Conservation (phyloP, 2,888 invertebrate genomes). For the Nysson spinosus region DNA sequence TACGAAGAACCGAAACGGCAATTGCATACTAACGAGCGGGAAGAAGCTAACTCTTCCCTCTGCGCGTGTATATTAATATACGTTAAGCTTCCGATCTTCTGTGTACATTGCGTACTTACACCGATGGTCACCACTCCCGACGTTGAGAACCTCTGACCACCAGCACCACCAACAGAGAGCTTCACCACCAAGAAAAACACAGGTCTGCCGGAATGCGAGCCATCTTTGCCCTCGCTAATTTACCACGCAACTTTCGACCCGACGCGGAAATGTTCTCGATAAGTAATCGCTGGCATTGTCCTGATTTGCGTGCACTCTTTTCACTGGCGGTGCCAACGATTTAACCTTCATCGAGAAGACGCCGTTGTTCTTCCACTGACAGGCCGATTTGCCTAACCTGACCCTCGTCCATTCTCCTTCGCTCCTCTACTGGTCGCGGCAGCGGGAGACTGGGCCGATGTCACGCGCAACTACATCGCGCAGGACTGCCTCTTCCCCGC, state of each 20-base stretch:
- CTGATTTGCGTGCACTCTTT: constrained; percentile 26
- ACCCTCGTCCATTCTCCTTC: no score
- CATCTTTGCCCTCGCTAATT: constrained; percentile 47
- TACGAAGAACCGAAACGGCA: constrained; percentile 58
- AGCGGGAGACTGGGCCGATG: no score
- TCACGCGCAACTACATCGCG: constrained; percentile 36
- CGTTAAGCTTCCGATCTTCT: constrained; percentile 25
- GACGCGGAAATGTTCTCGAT: constrained; percentile 27
- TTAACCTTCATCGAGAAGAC: constrained; percentile 62
- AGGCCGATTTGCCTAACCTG: constrained; percentile 69
- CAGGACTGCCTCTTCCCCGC: no score
- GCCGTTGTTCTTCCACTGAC: constrained; percentile 59
- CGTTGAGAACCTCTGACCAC: constrained; percentile 68
- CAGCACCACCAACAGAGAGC: constrained; percentile 29
- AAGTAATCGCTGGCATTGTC: constrained; percentile 25
- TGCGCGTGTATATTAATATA: constrained; percentile 48
- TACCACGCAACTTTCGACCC: constrained; percentile 26
- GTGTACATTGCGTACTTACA: constrained; percentile 49
- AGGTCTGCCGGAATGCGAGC: constrained; percentile 64
- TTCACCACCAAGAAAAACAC: constrained; percentile 60
- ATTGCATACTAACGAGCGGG: constrained; percentile 59
- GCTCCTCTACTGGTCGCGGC: no score
- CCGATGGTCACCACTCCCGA: constrained; percentile 61
- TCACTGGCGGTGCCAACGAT: constrained; percentile 34
- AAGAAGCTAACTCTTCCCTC: constrained; percentile 41